Evolutionary conservation across 2,797 vertebrate genomes (phyloP), one percentile per base, ranked within the genome.

Genomic region (Argya squamiceps): DNA sequence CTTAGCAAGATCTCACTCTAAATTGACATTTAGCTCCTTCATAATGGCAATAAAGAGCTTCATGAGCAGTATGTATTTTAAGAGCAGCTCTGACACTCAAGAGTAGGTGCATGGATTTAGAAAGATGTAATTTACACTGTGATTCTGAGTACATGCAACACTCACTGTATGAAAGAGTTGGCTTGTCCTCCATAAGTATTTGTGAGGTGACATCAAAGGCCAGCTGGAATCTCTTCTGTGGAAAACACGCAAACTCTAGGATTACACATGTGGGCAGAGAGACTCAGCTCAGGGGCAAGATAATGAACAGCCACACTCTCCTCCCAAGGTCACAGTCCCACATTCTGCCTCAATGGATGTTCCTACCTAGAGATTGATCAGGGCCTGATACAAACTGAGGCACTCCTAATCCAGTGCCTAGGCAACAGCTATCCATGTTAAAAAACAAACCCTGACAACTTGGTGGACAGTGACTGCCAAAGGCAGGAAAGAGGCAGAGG

Each of bases 201-300:
- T 95, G 11, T 1, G 52, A 87, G 91, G 84, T 63, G 81, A 94
- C 96, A 95, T 97, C 95, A 97, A 97, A 97, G 95, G 84, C 85
- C 84, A 73, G 0, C 41, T 91, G 92, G 92, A 94, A 96, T 92
- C 70, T 93, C 58, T 74, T 78, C n/a, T 56, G 73, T 81, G 91
- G 90, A 93, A 96, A 80, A 63, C 8, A 95, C 0, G 34, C 71
- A 30, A 74, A 83, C 73, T 91, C 94, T 86, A 86, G 81, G 76
- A 88, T 96, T 95, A 93, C 79, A 88, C 76, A 55, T 3, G 20
- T 4, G 18, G 37, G 58, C 84, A 89, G 68, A 20, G 64, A 32
- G 10, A 59, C 69, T 56, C 53, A 9, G 80, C 53, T 70, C 36
- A 62, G 63, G 47, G 69, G 15, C 68, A 39, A 30, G 80, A 70